Base-by-base conservation (phyloP, 2,797 vertebrate genomes). In the Coregonus ussuriensis region DNA sequence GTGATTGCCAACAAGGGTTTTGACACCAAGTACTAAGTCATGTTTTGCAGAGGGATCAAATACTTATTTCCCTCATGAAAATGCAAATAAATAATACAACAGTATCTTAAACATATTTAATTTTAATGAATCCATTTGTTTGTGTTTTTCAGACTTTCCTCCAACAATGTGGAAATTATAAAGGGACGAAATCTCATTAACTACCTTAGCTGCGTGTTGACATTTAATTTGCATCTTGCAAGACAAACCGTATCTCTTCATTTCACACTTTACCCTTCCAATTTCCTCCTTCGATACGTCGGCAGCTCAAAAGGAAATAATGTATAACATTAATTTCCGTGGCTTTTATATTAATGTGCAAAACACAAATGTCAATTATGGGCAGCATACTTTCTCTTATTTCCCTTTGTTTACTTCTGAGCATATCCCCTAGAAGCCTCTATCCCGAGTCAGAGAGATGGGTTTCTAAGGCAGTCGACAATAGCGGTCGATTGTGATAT, bases 201-300 rank as follows among this genome's bases (percentile, higher is more conserved):
- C 79, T 86, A 83, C 78, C 81, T 89, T 89, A 81, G 82, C 74
- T 77, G 78, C 74, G 82, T 86, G 79, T 84, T 92, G 91, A 92
- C 91, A 90, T 92, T 91, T 90, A 79, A 92, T 93, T 92, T 92
- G 85, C 86, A 88, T 91, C 81, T 75, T 84, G 83, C 82, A 82
- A 85, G 81, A 85, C 33, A 67, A 86, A 84, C 79, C 63, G 67
- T 85, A 84, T 86, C 82, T 81, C 74, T 77, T 80, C 77, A 89
- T 89, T 93, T 93, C 88, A 91, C 89, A 91, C 86, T 84, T 89
- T 79, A 81, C 75, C 88, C 86, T 88, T 81, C 74, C 84, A 83
- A 91, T 92, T 89, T 90, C 85, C 89, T 83, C 74, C 79, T 72
- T 83, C 9, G 41, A 47, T 47, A 47, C 41, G 41, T 13, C 69